Evolutionary conservation across 92 coral and sea anemone genomes (phyloP), one percentile per base, ranked within the genome.

Genomic region (Pocillopora meandrina): DNA sequence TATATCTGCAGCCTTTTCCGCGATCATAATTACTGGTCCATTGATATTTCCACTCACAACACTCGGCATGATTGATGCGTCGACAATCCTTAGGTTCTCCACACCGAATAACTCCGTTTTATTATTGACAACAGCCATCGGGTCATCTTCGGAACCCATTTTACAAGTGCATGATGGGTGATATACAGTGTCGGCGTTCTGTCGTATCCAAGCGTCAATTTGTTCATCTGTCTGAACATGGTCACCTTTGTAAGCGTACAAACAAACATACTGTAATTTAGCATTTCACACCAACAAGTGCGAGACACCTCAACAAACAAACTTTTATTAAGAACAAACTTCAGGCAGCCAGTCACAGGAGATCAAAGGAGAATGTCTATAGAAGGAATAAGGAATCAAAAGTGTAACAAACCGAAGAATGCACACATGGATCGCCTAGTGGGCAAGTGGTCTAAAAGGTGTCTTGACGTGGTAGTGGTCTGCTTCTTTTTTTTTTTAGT

Each of bases 161-260:
- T 94, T 94, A 57, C 95, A 94, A 2, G 98, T 92, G 83, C 98
- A 86, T 2, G 94, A 87, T 18, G 98, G 94, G 63, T 94, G 98
- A 66, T 94, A 92, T 5, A 84, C 90, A 0, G 98, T 94, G 77
- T 86, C 90, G 1, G 90, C 86, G 60, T 88, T 79, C 64, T 83
- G 89, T 21, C 93, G 79, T 49, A 94, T 80, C 87, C 91, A 94
- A 33, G 87, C 95, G 65, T 94, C 98, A 26, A 94, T 88, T 14
- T 90, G 84, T 60, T 93, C 77, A 78, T 94, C 94, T 14, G 89
- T 90, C 34, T 89, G 88, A 58, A 90, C 75, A 64, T 88, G 69
- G 9, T 83, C 80, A 49, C 98, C 98, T 94, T 74, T 47, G n/a
- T 76, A 75, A 31, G 57, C 19, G 47, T 35, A 35, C 16, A 71